Conservation (phyloP, 1,140 invertebrate genomes). For the Paraescarpia echinospica region DNA sequence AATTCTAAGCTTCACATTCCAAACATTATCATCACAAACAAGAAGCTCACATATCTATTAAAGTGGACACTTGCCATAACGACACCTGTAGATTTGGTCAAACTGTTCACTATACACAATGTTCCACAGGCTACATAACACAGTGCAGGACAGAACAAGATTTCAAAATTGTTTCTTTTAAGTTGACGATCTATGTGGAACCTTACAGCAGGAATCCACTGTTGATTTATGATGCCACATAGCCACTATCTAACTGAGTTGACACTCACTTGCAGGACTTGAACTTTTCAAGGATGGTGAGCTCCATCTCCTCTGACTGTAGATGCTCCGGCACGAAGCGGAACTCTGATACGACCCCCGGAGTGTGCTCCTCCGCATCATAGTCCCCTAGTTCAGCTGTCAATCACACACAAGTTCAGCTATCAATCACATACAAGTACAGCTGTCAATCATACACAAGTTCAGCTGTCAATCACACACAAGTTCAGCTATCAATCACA, state of each 20-base stretch:
- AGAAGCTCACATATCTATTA: too few species aligned
- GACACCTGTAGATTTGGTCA: too few species aligned
- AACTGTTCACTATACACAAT: too few species aligned
- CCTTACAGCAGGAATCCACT: too few species aligned
- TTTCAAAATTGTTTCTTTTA: too few species aligned
- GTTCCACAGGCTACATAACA: too few species aligned
- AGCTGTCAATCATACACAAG: too few species aligned
- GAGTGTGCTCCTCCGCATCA: constrained; percentile 84
- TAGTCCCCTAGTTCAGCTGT: constrained; percentile 96
- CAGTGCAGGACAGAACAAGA: too few species aligned
- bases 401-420: background rate
- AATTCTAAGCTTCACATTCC: too few species aligned
- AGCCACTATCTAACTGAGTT: background rate
- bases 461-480: constrained; percentile 49
- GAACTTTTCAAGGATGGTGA: constrained; percentile 84
- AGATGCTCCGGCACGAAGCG: constrained; percentile 79
- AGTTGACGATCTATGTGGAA: too few species aligned
- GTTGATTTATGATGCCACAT: background rate
- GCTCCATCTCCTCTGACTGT: constrained; percentile 88
- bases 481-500: constrained; percentile 75
- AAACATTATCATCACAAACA: too few species aligned
- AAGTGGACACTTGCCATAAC: too few species aligned
- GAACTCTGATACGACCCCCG: constrained; percentile 96
- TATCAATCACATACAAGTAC: background rate
- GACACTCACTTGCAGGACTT: constrained; percentile 67